These are phyloP conservation scores for Sicus ferrugineus DNA, from an alignment of 2,888 invertebrate genomes.

Conservation along the genomic window DNA sequence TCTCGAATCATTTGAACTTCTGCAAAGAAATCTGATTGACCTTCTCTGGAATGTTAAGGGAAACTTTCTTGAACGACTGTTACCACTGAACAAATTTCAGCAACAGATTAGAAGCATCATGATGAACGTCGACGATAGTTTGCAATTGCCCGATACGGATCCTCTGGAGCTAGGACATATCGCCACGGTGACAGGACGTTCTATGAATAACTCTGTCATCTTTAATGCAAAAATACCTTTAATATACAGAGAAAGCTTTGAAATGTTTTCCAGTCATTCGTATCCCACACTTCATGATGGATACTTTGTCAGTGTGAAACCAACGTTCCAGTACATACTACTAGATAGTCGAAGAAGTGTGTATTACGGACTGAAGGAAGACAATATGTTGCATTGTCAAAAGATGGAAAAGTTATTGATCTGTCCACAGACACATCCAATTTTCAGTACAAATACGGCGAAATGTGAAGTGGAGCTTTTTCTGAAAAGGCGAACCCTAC, in stretches of 20 bases:
- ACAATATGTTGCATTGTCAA: not conserved
- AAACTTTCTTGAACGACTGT: not conserved
- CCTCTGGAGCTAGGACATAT: not conserved
- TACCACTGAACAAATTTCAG: not conserved
- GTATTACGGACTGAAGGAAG: not conserved
- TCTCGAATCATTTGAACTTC: not conserved
- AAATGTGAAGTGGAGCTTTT: not conserved
- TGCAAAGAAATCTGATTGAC: not conserved
- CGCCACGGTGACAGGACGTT: not conserved
- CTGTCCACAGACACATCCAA: not conserved
- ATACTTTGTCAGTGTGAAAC: not conserved
- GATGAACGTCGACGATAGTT: not conserved
- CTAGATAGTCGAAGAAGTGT: not conserved
- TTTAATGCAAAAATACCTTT: slow-evolving; percentile 11
- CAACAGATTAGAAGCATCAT: not conserved
- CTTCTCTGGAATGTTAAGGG: not conserved
- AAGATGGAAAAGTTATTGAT: not conserved
- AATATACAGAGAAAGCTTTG: slow-evolving; percentile 5
- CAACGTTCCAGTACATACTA: not conserved
- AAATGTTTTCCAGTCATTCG: not conserved
- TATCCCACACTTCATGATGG: slow-evolving; percentile 3
- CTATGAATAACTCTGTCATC: not conserved
- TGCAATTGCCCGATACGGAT: not conserved
- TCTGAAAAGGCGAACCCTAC: not conserved
- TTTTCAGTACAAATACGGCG: not conserved